Conservation (phyloP, 2,888 invertebrate genomes). For the Keiferia lycopersicella region DNA sequence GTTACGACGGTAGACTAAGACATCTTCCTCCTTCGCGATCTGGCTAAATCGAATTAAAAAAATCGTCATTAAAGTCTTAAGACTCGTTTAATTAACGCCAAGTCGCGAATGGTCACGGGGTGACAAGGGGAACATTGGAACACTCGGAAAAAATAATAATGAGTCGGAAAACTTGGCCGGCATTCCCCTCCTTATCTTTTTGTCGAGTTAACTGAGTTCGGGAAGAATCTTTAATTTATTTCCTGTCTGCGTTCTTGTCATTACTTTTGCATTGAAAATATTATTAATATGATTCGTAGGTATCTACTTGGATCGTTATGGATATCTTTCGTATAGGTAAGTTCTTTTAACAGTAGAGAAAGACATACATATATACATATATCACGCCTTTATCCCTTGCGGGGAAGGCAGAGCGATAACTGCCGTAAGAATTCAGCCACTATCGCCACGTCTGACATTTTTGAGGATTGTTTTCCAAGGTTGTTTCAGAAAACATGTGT, state of each 20-base stretch:
- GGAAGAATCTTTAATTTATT: constrained; percentile 28
- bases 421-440: too few relatives aligned
- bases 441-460: too few relatives aligned
- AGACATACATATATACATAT: too few relatives aligned
- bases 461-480: too few relatives aligned
- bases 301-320: neutral
- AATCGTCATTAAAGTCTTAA: constrained; percentile 68
- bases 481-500: too few relatives aligned
- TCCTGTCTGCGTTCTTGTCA: constrained; percentile 18
- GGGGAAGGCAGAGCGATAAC: too few relatives aligned
- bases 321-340: neutral
- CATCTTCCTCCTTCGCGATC: too few relatives aligned
- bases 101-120: constrained; percentile 48
- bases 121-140: constrained; percentile 39
- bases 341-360: too few relatives aligned
- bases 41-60: constrained; percentile 39
- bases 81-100: constrained; percentile 66
- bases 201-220: constrained; percentile 30
- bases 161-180: constrained; percentile 38
- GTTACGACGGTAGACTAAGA: too few relatives aligned
- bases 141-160: constrained; percentile 47
- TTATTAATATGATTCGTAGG: neutral
- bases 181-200: constrained; percentile 36
- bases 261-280: neutral
- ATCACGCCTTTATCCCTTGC: too few relatives aligned